phyloP scores from a whole-genome alignment of 1,140 invertebrate genomes.

The Hermatobates lingyangjiaoensis region DNA sequence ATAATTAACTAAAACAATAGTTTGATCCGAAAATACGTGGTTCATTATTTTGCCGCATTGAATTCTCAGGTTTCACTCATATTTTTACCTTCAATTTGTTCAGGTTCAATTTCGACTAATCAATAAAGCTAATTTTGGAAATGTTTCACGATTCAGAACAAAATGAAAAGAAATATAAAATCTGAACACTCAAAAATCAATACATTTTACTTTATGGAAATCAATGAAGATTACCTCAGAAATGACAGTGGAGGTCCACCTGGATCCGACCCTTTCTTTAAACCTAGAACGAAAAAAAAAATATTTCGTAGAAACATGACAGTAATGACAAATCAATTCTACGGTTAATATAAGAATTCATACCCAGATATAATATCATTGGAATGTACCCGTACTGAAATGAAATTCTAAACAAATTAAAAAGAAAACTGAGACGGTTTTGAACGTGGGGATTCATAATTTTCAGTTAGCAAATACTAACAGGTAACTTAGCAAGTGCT shows the following conservation, averaged over 20 bases:
- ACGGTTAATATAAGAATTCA: not conserved
- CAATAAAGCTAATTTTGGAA: too few species aligned
- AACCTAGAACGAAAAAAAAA: constrained; percentile 2
- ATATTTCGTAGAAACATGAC: not conserved
- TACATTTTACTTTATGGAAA: too few species aligned
- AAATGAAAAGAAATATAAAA: too few species aligned
- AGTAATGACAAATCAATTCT: too few species aligned
- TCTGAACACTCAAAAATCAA: too few species aligned
- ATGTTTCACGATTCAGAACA: too few species aligned
- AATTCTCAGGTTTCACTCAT: too few species aligned
- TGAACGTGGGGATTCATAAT: constrained; percentile 1
- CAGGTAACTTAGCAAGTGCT: not conserved
- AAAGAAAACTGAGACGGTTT: not conserved
- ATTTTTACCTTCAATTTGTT: too few species aligned
- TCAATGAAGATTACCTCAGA: constrained; percentile 3
- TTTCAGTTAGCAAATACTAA: not conserved
- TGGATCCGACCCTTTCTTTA: constrained; percentile 3
- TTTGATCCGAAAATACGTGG: too few species aligned
- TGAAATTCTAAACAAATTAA: constrained; percentile 1
- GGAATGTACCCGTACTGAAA: constrained; percentile 8
- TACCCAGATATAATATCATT: constrained; percentile 7
- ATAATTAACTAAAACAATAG: too few species aligned
- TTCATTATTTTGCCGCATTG: too few species aligned
- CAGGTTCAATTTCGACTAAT: too few species aligned
- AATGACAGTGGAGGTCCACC: constrained; percentile 1